These are phyloP conservation scores for Eudorcas thomsonii DNA, from an alignment of 2,113 vertebrate genomes.

Conservation along the genomic window DNA sequence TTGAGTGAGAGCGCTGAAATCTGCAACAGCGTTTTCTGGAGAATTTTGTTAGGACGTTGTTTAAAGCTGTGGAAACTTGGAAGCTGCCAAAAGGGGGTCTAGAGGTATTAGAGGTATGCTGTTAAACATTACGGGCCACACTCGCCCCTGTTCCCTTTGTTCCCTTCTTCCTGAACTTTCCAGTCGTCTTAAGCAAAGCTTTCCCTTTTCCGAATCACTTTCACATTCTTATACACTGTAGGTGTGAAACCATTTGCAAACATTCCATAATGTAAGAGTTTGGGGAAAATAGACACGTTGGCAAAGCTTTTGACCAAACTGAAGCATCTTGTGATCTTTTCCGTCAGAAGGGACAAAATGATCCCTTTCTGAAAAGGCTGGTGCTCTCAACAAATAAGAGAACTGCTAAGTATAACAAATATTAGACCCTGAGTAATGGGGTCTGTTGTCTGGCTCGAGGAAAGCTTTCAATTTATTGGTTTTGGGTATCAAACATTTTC, in stretches of 20 bases:
- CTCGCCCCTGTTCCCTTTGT: background rate
- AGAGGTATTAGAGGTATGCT: background rate
- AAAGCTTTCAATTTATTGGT: background rate
- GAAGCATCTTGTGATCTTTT: conserved; percentile 35
- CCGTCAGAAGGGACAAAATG: conserved; percentile 18
- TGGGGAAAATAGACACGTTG: conserved; percentile 15
- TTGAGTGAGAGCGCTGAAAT: background rate
- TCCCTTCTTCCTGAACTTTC: background rate
- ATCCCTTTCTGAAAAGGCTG: background rate
- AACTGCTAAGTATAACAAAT: conserved; percentile 46
- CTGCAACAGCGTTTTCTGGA: background rate
- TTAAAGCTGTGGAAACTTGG: background rate
- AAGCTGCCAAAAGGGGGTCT: background rate
- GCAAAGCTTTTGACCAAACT: conserved; percentile 24
- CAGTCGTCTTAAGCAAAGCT: background rate
- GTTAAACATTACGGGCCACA: background rate
- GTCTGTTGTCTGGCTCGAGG: background rate
- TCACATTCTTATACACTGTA: conserved; percentile 56
- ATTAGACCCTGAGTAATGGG: background rate
- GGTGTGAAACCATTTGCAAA: background rate
- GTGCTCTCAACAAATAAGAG: conserved; percentile 35
- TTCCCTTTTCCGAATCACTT: conserved; percentile 46
- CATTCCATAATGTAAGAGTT: conserved; percentile 51
- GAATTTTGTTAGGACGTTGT: background rate
- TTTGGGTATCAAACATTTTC: background rate